Evolutionary conservation across 1,140 invertebrate species (phyloP).

Genomic region (Maconellicoccus hirsutus): DNA sequence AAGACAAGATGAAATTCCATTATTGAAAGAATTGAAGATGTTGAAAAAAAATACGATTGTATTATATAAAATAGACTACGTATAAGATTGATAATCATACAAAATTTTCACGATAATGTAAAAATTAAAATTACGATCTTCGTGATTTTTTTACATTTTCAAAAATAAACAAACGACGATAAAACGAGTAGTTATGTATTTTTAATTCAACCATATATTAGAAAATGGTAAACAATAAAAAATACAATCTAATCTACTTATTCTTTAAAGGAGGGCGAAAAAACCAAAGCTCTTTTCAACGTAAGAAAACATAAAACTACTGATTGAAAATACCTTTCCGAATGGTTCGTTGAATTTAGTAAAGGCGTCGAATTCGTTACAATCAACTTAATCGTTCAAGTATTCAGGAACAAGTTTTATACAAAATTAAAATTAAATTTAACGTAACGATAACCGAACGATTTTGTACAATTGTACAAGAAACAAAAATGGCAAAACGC

Average conservation of each 20-base stretch:
- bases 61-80: too few relatives aligned
- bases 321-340: neutral
- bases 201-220: neutral
- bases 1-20: neutral
- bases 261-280: neutral
- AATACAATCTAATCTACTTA: neutral
- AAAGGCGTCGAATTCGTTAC: neutral
- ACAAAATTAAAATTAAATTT: neutral
- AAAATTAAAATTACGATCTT: too few relatives aligned
- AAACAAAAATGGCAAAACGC: slow-evolving; percentile 1
- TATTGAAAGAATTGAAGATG: neutral
- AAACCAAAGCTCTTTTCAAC: neutral
- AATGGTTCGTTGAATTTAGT: neutral
- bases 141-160: too few relatives aligned
- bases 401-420: neutral
- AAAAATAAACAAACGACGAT: neutral
- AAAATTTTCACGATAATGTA: too few relatives aligned
- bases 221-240: neutral
- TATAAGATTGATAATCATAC: too few relatives aligned
- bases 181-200: neutral
- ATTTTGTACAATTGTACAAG: neutral
- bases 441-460: neutral
- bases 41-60: too few relatives aligned
- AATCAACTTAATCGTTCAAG: neutral
- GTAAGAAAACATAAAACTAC: neutral